phyloP scores from a whole-genome alignment of 2,113 vertebrate species.

The Isichthys henryi region DNA sequence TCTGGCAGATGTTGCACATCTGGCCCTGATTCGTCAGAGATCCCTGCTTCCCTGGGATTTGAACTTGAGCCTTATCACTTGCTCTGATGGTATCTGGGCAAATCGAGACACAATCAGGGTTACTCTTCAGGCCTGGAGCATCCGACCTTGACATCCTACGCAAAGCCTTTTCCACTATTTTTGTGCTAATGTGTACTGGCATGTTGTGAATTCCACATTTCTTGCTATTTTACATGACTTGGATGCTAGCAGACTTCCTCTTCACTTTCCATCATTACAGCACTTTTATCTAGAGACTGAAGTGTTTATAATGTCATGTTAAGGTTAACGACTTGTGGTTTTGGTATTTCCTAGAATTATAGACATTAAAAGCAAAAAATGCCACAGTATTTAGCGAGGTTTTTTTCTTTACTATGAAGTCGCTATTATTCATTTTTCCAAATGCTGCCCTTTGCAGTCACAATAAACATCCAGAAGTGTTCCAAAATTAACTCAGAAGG shows the following conservation, averaged over 20 bases:
- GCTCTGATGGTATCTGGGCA: slow-evolving; percentile 9
- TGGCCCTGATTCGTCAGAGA: not conserved
- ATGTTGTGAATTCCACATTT: not conserved
- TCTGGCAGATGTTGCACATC: slow-evolving; percentile 3
- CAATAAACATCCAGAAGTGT: not conserved
- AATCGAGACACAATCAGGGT: not conserved
- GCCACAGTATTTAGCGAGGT: not conserved
- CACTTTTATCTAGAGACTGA: not conserved
- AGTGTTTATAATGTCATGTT: not conserved
- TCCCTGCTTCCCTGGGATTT: not conserved
- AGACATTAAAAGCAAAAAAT: slow-evolving; percentile 12
- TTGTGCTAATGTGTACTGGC: not conserved
- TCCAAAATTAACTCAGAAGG: not conserved
- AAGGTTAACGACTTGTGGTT: slow-evolving; percentile 6
- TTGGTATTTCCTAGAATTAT: not conserved
- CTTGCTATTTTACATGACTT: not conserved
- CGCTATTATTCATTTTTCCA: not conserved
- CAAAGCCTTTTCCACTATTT: not conserved
- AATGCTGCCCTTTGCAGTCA: not conserved
- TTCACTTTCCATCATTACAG: not conserved
- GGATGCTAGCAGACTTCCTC: not conserved
- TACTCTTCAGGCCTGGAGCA: not conserved
- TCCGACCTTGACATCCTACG: not conserved
- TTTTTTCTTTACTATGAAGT: not conserved
- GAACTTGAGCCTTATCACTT: slow-evolving; percentile 13